phyloP scores from a whole-genome alignment of 2,888 invertebrate species.

The Dynastes maya region DNA sequence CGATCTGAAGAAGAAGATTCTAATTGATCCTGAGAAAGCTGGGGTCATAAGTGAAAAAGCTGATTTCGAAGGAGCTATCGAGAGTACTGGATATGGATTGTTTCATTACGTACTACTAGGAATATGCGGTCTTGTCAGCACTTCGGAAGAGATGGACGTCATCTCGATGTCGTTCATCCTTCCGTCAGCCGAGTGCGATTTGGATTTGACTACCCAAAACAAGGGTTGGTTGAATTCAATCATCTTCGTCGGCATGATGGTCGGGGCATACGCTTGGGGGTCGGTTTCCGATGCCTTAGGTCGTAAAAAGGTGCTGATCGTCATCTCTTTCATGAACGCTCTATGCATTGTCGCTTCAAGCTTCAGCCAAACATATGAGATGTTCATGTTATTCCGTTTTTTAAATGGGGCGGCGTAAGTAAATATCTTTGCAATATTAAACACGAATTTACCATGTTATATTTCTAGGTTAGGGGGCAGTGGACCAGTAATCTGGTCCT shows the following conservation, averaged over 20 bases:
- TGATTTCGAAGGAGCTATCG: conserved; percentile 91
- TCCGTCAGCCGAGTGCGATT: conserved; percentile 94
- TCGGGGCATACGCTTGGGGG: conserved; percentile 94
- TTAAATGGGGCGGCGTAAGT: conserved; percentile 96
- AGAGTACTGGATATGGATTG: conserved; percentile 89
- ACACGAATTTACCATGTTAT: neutral
- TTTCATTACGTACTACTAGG: conserved; percentile 92
- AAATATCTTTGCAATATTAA: conserved; percentile 8
- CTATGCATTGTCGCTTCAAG: conserved; percentile 92
- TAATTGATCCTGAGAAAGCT: conserved; percentile 50
- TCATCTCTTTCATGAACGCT: conserved; percentile 92
- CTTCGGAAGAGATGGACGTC: conserved; percentile 97
- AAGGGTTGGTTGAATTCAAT: conserved; percentile 84
- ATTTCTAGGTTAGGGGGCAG: conserved; percentile 85
- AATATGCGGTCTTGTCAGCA: conserved; percentile 94
- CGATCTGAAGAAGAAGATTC: conserved; percentile 69
- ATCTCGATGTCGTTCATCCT: conserved; percentile 96
- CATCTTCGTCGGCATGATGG: conserved; percentile 88
- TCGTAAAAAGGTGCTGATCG: conserved; percentile 89
- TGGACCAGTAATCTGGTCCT: conserved; percentile 95
- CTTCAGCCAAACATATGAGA: conserved; percentile 89
- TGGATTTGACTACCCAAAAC: conserved; percentile 87
- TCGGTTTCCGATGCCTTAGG: conserved; percentile 92
- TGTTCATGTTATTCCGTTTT: conserved; percentile 92
- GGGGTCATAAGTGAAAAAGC: conserved; percentile 77